A percentile compares a stretch with the other conserved stretches of the same genome.
Evolutionary conservation across 2,113 vertebrate species (phyloP).

Genomic region (Todiramphus chloris): DNA sequence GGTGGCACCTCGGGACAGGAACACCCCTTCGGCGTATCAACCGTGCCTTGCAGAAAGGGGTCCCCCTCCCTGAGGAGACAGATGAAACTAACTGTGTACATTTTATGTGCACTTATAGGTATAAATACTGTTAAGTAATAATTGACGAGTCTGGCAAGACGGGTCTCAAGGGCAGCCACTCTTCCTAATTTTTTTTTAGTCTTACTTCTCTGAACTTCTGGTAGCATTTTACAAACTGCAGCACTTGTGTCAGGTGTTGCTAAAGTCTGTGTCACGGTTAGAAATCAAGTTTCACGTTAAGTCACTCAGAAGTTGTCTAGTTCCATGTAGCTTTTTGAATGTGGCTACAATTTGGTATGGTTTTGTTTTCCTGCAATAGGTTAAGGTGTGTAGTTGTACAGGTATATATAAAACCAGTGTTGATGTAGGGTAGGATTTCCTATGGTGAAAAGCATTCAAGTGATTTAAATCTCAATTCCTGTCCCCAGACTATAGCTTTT

Average conservation of each 20-base stretch:
- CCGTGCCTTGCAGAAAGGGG: background rate
- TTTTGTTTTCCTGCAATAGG: background rate
- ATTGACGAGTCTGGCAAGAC: background rate
- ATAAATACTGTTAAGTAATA: background rate
- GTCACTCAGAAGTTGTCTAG: background rate
- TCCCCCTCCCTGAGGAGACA: background rate
- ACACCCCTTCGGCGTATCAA: background rate
- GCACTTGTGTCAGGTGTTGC: background rate
- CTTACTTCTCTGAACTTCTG: background rate
- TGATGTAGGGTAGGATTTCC: background rate
- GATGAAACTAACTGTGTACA: background rate
- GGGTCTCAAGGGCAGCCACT: background rate
- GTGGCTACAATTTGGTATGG: background rate
- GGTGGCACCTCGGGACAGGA: background rate
- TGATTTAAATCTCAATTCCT: background rate
- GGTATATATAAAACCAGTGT: background rate
- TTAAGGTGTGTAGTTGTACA: background rate
- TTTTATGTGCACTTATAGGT: background rate
- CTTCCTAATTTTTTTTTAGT: background rate
- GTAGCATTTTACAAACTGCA: background rate
- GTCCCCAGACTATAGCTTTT: background rate
- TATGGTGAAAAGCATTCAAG: background rate
- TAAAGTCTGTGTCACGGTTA: background rate
- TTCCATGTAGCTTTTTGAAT: background rate
- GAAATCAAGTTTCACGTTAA: background rate